Percentiles rank a stretch among this genome's conserved stretches.
These are phyloP conservation scores for Raphicerus campestris DNA, from an alignment of 2,113 vertebrate species.

Conservation along the genomic window DNA sequence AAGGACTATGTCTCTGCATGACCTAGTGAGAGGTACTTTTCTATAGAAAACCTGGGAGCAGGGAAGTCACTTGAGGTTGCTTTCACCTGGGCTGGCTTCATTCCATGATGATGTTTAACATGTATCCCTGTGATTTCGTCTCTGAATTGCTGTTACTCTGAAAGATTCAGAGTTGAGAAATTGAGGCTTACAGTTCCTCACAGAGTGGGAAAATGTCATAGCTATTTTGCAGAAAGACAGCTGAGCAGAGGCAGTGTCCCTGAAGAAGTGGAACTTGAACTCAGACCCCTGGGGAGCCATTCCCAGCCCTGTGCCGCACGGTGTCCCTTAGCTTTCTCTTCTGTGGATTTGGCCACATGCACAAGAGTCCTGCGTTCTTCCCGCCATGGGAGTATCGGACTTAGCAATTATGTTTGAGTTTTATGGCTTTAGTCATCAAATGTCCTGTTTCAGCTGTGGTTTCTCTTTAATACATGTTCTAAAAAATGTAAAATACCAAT, in stretches of 20 bases:
- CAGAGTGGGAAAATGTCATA: not conserved
- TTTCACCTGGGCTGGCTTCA: not conserved
- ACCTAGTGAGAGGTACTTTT: not conserved
- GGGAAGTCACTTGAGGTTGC: not conserved
- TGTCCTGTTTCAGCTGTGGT: not conserved
- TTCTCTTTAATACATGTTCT: not conserved
- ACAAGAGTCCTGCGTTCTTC: not conserved
- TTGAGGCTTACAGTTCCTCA: not conserved
- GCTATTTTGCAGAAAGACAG: not conserved
- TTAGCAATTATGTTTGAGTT: constrained; percentile 37
- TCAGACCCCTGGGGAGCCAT: not conserved
- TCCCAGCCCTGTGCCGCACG: fast-evolving
- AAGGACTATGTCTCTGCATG: not conserved
- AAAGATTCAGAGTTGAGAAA: not conserved
- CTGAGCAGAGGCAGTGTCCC: not conserved
- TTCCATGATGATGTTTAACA: too few species aligned
- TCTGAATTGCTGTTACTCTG: not conserved
- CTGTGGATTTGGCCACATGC: not conserved
- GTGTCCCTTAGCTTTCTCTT: not conserved
- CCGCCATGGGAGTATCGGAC: not conserved
- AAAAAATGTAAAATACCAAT: not conserved
- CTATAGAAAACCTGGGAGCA: not conserved
- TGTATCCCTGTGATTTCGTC: not conserved
- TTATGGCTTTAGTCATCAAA: constrained; percentile 41
- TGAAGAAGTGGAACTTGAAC: not conserved